These are phyloP conservation scores for Pherbina coryleti DNA, from an alignment of 2,888 invertebrate genomes.

Conservation along the genomic window DNA sequence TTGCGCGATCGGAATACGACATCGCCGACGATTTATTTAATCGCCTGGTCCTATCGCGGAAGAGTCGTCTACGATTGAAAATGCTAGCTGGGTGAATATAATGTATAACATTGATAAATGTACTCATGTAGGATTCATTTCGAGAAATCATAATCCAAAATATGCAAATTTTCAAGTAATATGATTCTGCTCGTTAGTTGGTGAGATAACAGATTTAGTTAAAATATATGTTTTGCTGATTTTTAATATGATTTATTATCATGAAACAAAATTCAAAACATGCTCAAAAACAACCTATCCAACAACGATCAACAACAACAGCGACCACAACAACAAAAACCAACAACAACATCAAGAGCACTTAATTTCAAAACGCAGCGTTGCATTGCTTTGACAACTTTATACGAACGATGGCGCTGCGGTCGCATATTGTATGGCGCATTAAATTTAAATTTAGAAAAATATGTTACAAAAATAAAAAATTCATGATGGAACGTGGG, in stretches of 20 bases:
- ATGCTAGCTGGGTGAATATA: too few species aligned
- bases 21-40: too few species aligned
- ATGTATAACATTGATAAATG: too few species aligned
- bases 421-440: neutral
- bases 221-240: neutral
- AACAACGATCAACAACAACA: neutral
- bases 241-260: conserved; percentile 18
- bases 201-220: conserved; percentile 1
- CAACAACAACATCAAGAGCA: too few species aligned
- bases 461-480: neutral
- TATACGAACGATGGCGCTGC: conserved; percentile 3
- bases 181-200: neutral
- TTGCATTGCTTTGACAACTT: conserved; percentile 16
- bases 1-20: too few species aligned
- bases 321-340: too few species aligned
- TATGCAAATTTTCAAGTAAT: too few species aligned
- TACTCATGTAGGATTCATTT: too few species aligned
- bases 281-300: neutral
- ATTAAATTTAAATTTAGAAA: conserved; percentile 10
- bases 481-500: neutral
- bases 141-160: too few species aligned
- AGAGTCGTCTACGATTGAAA: too few species aligned
- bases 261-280: neutral
- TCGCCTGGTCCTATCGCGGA: too few species aligned
- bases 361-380: neutral